Conservation (phyloP, 2,888 invertebrate genomes). For the Leptopilina syphax region DNA sequence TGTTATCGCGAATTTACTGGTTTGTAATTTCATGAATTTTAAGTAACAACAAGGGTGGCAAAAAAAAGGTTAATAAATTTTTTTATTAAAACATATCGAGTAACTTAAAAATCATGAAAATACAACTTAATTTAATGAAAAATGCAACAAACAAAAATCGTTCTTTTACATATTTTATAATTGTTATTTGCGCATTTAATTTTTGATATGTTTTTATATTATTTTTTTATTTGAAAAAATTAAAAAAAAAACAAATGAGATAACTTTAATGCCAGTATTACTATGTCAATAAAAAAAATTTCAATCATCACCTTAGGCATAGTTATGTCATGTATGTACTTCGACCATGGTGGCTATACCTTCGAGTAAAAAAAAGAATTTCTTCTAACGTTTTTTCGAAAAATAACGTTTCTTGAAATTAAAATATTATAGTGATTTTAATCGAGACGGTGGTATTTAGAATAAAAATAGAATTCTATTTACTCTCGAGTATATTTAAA, state of each 20-base stretch:
- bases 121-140: constrained; percentile 49
- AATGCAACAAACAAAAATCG: constrained; percentile 51
- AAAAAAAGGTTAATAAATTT: constrained; percentile 43
- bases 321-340: constrained; percentile 53
- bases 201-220: constrained; percentile 1
- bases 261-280: constrained; percentile 66
- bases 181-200: constrained; percentile 15
- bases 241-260: constrained; percentile 41
- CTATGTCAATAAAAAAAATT: constrained; percentile 64
- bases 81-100: constrained; percentile 55
- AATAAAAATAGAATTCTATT: not conserved
- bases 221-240: not conserved
- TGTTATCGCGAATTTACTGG: constrained; percentile 35
- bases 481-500: constrained; percentile 13
- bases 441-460: constrained; percentile 35
- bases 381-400: constrained; percentile 26
- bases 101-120: constrained; percentile 66
- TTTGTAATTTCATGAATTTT: constrained; percentile 60
- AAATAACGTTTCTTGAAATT: constrained; percentile 41
- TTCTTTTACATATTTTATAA: constrained; percentile 41
- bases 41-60: constrained; percentile 44
- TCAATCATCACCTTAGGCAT: constrained; percentile 59
- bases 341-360: constrained; percentile 70
- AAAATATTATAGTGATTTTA: constrained; percentile 35
- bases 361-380: constrained; percentile 52